Base-by-base conservation (phyloP, 2,113 vertebrate genomes). In the Nycticebus coucang region DNA sequence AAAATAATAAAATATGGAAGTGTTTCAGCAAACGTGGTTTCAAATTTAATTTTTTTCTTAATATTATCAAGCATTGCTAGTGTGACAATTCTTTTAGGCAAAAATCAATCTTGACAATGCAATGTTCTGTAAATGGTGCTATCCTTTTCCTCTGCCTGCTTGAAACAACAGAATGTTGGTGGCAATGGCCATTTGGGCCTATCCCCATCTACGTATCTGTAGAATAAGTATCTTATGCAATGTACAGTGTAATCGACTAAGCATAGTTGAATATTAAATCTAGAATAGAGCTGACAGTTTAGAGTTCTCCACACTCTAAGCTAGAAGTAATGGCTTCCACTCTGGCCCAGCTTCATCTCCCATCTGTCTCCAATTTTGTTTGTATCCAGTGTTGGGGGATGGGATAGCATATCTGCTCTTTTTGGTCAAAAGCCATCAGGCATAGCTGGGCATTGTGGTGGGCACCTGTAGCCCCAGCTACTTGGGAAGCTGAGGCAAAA, bases 1-100 rank as follows among this genome's bases (percentile, higher is more conserved):
- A 93, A 81, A 95, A 33, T 35, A 89, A 89, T 17, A 55, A 83
- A 75, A 66, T 57, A 45, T 33, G 22, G 5, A 74, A 55, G 7
- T 35, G 84, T 82, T 79, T 77, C 55, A 95, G 33, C 4, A 95
- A 74, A 91, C 2, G 37, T 53, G 4, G 4, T 62, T 85, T 62
- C 50, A n/a, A 85, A 57, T 91, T 89, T 81, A 87, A 30, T 41
- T 64, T 85, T 89, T 92, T 87, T 78, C 28, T 92, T 22, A 30
- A n/a, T 10, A 26, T 66, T 78, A 24, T 64, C 14, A 50, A 33
- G 50, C 33, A 66, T 78, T 68, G 74, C 5, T 89, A 74, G 57
- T 30, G 12, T 69, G 28, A 15, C 55, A 60, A 35, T 88, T 85
- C n/a, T 83, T 87, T 33, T 14, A 62, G 7, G 55, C 7, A 93